Evolutionary conservation across 92 coral and sea anemone genomes (phyloP).

Genomic region (Desmophyllum pertusum): DNA sequence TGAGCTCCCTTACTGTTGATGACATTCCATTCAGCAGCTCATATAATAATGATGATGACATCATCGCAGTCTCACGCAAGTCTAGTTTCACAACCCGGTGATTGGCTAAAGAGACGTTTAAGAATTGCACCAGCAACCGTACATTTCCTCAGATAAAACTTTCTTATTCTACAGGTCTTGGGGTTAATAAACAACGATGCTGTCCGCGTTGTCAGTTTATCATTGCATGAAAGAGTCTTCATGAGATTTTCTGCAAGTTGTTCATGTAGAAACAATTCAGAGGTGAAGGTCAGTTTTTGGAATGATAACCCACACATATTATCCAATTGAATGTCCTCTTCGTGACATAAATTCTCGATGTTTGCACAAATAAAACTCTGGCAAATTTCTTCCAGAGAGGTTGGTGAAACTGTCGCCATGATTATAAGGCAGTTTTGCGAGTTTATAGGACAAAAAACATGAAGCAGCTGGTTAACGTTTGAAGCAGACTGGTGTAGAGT

Average conservation of each 20-base stretch:
- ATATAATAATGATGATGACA: constrained; percentile 2
- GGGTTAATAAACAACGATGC: constrained; percentile 61
- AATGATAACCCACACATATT: constrained; percentile 14
- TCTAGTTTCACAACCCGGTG: constrained; percentile 70
- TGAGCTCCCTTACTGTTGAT: constrained; percentile 48
- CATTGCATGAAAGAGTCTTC: constrained; percentile 47
- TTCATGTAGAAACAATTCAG: constrained; percentile 69
- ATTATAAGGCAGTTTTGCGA: not conserved
- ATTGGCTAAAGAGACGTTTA: constrained; percentile 47
- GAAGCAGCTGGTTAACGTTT: not conserved
- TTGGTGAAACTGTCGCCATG: constrained; percentile 67
- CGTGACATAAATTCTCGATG: constrained; percentile 60
- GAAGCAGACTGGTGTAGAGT: not conserved
- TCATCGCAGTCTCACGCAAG: constrained; percentile 48
- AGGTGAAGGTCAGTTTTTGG: constrained; percentile 55
- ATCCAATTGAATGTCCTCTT: constrained; percentile 60
- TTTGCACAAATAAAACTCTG: constrained; percentile 55
- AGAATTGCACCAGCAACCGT: constrained; percentile 47
- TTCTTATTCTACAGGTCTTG: constrained; percentile 64
- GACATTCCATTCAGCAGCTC: constrained; percentile 55
- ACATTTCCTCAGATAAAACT: constrained; percentile 54
- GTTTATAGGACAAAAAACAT: not conserved
- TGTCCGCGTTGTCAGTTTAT: constrained; percentile 53
- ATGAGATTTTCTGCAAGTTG: constrained; percentile 70
- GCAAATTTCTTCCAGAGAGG: constrained; percentile 63